Conservation (phyloP, 2,113 vertebrate genomes). For the Accipiter virgatus region DNA sequence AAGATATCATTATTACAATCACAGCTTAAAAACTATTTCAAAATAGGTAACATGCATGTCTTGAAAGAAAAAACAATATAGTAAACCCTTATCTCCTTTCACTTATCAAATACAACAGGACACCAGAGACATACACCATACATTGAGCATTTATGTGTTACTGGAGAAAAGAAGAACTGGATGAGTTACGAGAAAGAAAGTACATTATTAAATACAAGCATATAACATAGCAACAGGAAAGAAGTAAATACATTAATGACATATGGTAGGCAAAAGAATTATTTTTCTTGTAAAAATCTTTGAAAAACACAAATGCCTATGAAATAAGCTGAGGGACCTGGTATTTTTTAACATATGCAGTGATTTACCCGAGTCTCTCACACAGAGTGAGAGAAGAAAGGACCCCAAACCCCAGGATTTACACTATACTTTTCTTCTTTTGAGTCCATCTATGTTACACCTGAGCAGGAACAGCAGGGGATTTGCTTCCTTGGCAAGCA, state of each 20-base stretch:
- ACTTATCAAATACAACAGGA: constrained; percentile 9
- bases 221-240: constrained; percentile 19
- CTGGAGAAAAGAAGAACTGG: constrained; percentile 1
- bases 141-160: constrained; percentile 15
- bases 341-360: not conserved
- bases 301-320: not conserved
- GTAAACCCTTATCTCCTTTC: constrained; percentile 52
- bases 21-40: not conserved
- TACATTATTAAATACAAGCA: constrained; percentile 12
- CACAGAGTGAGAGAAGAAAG: not conserved
- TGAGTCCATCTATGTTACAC: not conserved
- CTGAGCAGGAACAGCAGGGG: not conserved
- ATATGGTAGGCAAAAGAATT: constrained; percentile 1
- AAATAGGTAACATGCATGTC: not conserved
- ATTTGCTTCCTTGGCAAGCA: not conserved
- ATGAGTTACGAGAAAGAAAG: constrained; percentile 15
- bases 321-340: not conserved
- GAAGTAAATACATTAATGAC: constrained; percentile 26
- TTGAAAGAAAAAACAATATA: not conserved
- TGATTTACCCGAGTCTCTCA: not conserved
- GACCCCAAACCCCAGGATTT: not conserved
- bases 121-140: constrained; percentile 1
- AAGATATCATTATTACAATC: constrained; percentile 2
- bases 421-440: not conserved
- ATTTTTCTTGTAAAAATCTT: not conserved